Conservation (phyloP, 2,113 vertebrate genomes). For the Trematocara nigrifrons region DNA sequence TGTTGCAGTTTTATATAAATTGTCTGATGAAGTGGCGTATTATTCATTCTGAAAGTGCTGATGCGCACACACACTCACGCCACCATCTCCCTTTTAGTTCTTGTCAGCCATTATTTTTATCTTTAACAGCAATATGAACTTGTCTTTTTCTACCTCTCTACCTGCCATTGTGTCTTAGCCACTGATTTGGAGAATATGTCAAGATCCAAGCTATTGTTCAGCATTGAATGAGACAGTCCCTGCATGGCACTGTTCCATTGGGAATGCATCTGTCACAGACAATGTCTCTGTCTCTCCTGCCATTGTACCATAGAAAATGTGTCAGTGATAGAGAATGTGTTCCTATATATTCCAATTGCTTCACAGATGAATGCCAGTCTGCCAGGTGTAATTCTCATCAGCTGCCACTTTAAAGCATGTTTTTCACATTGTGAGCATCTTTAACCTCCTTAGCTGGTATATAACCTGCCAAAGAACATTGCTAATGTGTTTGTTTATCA, state of each 20-base stretch:
- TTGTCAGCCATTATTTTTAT: constrained; percentile 52
- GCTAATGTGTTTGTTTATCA: neutral
- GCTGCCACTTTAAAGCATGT: neutral
- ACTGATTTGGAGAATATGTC: constrained; percentile 51
- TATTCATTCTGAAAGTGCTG: constrained; percentile 27
- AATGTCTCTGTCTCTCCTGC: constrained; percentile 42
- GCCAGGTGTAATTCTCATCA: constrained; percentile 23
- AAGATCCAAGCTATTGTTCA: constrained; percentile 57
- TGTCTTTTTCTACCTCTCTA: constrained; percentile 25
- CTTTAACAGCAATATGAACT: constrained; percentile 37
- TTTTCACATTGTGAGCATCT: constrained; percentile 6
- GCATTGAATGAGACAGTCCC: constrained; percentile 47
- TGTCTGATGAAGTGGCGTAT: constrained; percentile 43
- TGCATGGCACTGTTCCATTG: constrained; percentile 30
- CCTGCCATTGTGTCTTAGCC: constrained; percentile 35
- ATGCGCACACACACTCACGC: neutral
- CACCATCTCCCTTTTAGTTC: constrained; percentile 5
- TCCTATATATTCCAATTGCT: constrained; percentile 26
- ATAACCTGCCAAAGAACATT: neutral
- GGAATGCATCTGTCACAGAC: constrained; percentile 60
- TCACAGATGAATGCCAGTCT: constrained; percentile 33
- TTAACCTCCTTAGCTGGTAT: neutral
- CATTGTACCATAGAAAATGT: constrained; percentile 38
- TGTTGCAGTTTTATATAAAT: neutral
- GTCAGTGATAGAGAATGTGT: constrained; percentile 38